Conservation (phyloP, 2,113 vertebrate species). For the Ophiodon elongatus region DNA sequence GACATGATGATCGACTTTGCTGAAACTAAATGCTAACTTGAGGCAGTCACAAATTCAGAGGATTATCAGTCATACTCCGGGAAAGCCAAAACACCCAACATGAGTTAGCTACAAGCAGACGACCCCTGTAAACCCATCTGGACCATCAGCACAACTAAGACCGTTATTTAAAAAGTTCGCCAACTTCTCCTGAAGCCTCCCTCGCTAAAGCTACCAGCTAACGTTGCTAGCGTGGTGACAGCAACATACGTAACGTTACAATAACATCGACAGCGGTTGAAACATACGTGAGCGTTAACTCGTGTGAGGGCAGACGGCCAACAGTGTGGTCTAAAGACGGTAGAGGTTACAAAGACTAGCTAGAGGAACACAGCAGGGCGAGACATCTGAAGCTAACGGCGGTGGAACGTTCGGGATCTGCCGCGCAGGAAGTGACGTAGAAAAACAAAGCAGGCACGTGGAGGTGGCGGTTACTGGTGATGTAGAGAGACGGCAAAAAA, state of each 20-base stretch:
- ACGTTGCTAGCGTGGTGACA: constrained; percentile 2
- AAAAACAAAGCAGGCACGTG: constrained; percentile 65
- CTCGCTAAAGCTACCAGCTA: constrained; percentile 50
- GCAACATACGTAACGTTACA: background rate
- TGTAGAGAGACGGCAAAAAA: background rate
- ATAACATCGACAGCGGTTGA: background rate
- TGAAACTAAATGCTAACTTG: constrained; percentile 4
- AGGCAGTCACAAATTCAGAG: background rate
- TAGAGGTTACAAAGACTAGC: background rate
- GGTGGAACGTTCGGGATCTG: background rate
- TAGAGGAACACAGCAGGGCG: background rate
- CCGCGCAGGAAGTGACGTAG: constrained; percentile 78
- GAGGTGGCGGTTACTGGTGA: background rate
- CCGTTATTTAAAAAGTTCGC: too few species aligned
- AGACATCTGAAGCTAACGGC: background rate
- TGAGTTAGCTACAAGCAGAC: background rate
- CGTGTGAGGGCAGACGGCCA: too few species aligned
- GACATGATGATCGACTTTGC: constrained; percentile 83
- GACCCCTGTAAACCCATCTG: background rate
- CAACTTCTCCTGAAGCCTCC: background rate
- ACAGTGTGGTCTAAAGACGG: background rate
- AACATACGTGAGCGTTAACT: background rate
- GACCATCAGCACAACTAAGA: too few species aligned
- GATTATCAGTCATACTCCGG: background rate
- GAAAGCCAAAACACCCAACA: background rate